Conservation (phyloP, 2,888 invertebrate genomes). For the Phortica okadai region DNA sequence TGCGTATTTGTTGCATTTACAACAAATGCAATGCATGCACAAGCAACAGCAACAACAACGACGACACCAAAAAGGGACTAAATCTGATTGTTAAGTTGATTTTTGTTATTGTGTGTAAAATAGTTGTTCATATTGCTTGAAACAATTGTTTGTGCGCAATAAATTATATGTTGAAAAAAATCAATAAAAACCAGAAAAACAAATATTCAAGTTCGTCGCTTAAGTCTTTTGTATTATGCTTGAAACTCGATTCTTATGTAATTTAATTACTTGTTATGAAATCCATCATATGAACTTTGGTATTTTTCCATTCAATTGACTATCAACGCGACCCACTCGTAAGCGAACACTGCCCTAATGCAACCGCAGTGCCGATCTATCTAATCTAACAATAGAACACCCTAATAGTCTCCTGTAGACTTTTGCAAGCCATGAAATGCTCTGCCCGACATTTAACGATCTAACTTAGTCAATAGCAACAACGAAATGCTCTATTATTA, state of each 20-base stretch:
- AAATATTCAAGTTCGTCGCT: conserved; percentile 52
- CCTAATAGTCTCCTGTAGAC: conserved; percentile 28
- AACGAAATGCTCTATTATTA: conserved; percentile 26
- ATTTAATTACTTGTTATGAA: not conserved
- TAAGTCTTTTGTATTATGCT: conserved; percentile 56
- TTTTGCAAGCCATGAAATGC: not conserved
- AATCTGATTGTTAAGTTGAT: conserved; percentile 17
- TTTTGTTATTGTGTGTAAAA: conserved; percentile 28
- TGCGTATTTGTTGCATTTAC: conserved; percentile 31
- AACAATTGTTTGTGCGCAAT: conserved; percentile 26
- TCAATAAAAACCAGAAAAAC: conserved; percentile 6
- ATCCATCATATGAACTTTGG: not conserved
- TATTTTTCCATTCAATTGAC: not conserved
- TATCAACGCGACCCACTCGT: not conserved
- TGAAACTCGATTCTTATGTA: not conserved
- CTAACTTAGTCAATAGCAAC: not conserved
- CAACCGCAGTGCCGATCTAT: not conserved
- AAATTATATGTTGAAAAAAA: conserved; percentile 21
- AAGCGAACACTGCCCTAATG: conserved; percentile 3
- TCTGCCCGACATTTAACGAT: not conserved
- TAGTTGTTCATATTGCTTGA: conserved; percentile 26
- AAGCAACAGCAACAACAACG: conserved; percentile 14
- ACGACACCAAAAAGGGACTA: conserved; percentile 14
- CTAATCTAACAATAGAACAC: conserved; percentile 25
- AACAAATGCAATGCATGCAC: not conserved